phyloP scores from a whole-genome alignment of 2,113 vertebrate species.

The Bungarus multicinctus region DNA sequence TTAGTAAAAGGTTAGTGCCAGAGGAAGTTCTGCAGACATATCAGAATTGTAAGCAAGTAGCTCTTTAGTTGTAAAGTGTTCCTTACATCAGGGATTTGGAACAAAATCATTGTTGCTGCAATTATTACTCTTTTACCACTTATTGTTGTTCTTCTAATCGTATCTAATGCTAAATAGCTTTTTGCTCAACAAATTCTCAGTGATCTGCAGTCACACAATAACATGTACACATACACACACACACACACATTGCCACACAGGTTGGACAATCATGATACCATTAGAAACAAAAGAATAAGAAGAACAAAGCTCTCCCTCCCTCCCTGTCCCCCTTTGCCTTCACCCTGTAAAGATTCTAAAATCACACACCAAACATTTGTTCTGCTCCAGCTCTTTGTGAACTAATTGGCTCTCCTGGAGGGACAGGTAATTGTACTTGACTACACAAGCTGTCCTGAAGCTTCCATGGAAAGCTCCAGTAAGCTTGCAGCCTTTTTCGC shows the following conservation, averaged over 20 bases:
- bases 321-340: slow-evolving; percentile 21
- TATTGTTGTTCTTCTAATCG: neutral
- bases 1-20: neutral
- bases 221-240: neutral
- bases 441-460: slow-evolving; percentile 84
- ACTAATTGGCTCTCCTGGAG: slow-evolving; percentile 89
- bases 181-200: neutral
- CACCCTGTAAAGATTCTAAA: slow-evolving; percentile 71
- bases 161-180: neutral
- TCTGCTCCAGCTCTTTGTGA: slow-evolving; percentile 85
- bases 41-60: neutral
- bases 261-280: slow-evolving; percentile 72
- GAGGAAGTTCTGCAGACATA: neutral
- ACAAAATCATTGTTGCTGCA: neutral
- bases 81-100: neutral
- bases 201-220: neutral
- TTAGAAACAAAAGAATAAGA: slow-evolving; percentile 75
- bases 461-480: slow-evolving; percentile 83
- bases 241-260: neutral
- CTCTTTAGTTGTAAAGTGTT: neutral
- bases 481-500: slow-evolving; percentile 83
- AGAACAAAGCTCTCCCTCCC: slow-evolving; percentile 64
- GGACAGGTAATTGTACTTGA: slow-evolving; percentile 87
- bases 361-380: slow-evolving; percentile 85
- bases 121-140: neutral